These are phyloP conservation scores for Coelopa frigida DNA, from an alignment of 1,140 invertebrate species.

Conservation along the genomic window DNA sequence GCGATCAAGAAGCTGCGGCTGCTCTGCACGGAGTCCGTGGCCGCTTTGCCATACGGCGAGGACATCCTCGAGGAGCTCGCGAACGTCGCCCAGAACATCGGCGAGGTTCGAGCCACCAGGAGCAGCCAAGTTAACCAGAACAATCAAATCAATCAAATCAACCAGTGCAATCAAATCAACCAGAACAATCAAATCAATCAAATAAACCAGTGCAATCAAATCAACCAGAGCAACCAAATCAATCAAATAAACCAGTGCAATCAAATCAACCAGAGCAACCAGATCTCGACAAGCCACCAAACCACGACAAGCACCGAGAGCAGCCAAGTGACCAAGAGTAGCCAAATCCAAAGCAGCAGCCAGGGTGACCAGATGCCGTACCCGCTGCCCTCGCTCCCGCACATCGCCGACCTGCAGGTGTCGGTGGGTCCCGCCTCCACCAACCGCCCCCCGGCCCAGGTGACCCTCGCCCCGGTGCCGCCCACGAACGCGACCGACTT, in stretches of 20 bases:
- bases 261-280: too few species aligned
- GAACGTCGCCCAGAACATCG: constrained; percentile 53
- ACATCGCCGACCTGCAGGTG: constrained; percentile 30
- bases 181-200: constrained; percentile 1
- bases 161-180: neutral
- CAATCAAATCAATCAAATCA: constrained; percentile 4
- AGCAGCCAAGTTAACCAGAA: constrained; percentile 5
- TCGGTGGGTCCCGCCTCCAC: constrained; percentile 13
- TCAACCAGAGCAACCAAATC: too few species aligned
- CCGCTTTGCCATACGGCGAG: constrained; percentile 56
- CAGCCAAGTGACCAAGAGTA: constrained; percentile 7
- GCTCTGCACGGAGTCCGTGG: constrained; percentile 56
- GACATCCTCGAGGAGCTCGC: constrained; percentile 60
- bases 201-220: too few species aligned
- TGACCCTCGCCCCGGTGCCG: neutral
- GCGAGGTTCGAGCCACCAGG: constrained; percentile 18
- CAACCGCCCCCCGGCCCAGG: neutral
- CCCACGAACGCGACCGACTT: neutral
- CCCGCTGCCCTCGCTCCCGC: constrained; percentile 32
- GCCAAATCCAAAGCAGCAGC: neutral
- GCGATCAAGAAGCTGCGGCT: constrained; percentile 43
- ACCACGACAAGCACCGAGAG: constrained; percentile 8
- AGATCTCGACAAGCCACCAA: constrained; percentile 1
- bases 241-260: too few species aligned
- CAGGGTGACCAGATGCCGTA: constrained; percentile 27